phyloP scores from a whole-genome alignment of 2,113 vertebrate species.

The Phocoena phocoena region DNA sequence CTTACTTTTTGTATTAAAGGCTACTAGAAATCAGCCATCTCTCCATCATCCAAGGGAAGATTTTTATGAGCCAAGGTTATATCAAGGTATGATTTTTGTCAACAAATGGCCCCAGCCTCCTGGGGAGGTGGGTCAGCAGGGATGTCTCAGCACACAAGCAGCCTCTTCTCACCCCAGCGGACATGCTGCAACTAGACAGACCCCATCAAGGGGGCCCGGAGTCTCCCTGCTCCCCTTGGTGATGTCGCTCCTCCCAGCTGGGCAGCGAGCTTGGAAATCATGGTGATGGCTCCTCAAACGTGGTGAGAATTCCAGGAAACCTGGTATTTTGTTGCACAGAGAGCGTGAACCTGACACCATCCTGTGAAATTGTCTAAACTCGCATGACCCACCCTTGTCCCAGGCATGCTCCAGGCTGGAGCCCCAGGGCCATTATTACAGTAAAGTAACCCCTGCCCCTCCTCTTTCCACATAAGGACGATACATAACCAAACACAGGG shows the following conservation, averaged over 20 bases:
- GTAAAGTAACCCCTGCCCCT: no score
- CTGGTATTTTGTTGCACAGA: no score
- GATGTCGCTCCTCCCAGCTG: not conserved
- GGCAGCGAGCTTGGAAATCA: not conserved
- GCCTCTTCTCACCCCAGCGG: not conserved
- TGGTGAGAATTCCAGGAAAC: not conserved
- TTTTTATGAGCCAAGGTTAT: not conserved
- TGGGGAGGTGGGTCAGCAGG: not conserved
- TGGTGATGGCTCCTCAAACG: no score
- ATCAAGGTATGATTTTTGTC: not conserved
- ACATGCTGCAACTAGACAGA: not conserved
- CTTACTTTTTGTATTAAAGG: not conserved
- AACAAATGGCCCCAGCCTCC: not conserved
- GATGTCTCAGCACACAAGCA: accelerated
- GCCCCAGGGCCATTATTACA: no score
- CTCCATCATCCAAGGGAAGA: not conserved
- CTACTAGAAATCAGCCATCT: not conserved
- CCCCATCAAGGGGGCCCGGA: no score
- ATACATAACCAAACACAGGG: not conserved
- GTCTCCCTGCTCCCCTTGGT: not conserved
- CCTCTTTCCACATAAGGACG: not conserved
- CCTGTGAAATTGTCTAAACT: not conserved
- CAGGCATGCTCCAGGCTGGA: not conserved
- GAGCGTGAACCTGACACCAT: not conserved
- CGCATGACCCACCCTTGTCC: not conserved